Evolutionary conservation across 2,888 invertebrate species (phyloP).

Genomic region (Microctonus aethiopoides): DNA sequence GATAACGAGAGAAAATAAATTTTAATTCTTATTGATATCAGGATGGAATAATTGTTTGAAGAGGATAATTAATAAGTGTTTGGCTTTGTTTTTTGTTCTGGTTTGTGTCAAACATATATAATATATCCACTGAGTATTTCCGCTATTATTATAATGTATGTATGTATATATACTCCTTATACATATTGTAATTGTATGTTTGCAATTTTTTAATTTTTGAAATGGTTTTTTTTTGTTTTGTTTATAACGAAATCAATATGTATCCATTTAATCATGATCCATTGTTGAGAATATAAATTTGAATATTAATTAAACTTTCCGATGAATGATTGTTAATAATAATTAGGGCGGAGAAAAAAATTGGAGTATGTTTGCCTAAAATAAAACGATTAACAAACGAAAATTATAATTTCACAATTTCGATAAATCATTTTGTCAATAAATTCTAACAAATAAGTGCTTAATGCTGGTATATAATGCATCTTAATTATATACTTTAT

Average conservation of each 20-base stretch:
- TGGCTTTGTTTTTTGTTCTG: constrained; percentile 12
- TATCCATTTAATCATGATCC: background rate
- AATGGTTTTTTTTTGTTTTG: background rate
- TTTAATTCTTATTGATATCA: background rate
- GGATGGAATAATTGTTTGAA: background rate
- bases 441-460: background rate
- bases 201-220: background rate
- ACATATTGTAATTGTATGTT: background rate
- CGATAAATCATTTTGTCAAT: constrained; percentile 39
- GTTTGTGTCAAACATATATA: constrained; percentile 10
- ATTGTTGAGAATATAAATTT: background rate
- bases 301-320: background rate
- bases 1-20: background rate
- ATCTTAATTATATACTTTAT: background rate
- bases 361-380: constrained; percentile 4
- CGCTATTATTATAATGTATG: background rate
- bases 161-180: too few relatives aligned
- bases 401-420: constrained; percentile 29
- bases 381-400: constrained; percentile 22
- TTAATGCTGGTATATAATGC: background rate
- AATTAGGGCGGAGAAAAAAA: constrained; percentile 8
- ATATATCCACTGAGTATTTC: background rate
- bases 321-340: constrained; percentile 1
- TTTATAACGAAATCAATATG: background rate
- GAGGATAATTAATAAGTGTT: background rate